Evolutionary conservation across 2,797 vertebrate genomes (phyloP).

Genomic region (Chiroxiphia lanceolata): DNA sequence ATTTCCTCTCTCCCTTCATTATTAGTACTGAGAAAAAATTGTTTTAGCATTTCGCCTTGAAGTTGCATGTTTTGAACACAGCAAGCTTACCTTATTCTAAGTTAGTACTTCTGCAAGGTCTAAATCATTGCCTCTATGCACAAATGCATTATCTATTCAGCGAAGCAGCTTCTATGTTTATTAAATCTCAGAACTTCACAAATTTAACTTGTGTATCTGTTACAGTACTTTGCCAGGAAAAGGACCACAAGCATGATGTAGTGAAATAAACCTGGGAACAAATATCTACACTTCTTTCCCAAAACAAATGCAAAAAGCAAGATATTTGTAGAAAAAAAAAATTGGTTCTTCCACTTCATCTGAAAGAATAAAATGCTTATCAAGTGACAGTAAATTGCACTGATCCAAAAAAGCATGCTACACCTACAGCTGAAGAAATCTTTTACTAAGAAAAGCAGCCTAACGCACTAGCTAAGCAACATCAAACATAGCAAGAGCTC

Average conservation of each 20-base stretch:
- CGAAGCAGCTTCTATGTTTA: not conserved
- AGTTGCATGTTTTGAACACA: not conserved
- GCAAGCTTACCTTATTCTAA: not conserved
- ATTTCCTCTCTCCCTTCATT: not conserved
- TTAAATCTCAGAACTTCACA: not conserved
- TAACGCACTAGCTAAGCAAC: not conserved
- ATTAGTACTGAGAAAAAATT: not conserved
- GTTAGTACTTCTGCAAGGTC: not conserved
- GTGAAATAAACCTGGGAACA: not conserved
- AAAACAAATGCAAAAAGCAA: not conserved
- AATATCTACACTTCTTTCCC: not conserved
- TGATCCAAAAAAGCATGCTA: not conserved
- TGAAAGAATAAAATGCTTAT: not conserved
- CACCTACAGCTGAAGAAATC: not conserved
- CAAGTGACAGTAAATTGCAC: not conserved
- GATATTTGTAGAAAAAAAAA: not conserved
- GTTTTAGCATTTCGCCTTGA: not conserved
- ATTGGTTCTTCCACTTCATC: not conserved
- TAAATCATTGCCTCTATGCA: not conserved
- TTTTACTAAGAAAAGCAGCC: not conserved
- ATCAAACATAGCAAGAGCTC: not conserved
- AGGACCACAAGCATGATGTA: not conserved
- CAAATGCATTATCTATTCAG: not conserved
- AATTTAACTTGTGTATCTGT: not conserved
- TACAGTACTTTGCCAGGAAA: not conserved